These are phyloP conservation scores for Ctenosaura bakeri DNA, from an alignment of 2,797 vertebrate genomes.

Conservation along the genomic window DNA sequence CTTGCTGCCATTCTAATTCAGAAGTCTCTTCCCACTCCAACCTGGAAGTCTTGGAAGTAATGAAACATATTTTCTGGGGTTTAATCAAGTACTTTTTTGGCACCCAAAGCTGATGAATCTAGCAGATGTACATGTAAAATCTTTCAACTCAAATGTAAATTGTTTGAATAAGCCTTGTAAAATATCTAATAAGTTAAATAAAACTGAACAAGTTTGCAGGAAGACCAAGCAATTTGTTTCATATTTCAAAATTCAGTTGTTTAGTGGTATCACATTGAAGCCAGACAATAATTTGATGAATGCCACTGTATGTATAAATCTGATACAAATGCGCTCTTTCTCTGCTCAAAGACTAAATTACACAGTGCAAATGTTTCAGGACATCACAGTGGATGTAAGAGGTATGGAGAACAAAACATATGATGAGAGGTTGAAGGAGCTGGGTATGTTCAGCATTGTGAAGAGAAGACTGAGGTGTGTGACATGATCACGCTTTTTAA, in stretches of 20 bases:
- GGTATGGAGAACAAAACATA: too few species aligned
- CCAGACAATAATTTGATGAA: neutral
- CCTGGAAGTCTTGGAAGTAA: too few species aligned
- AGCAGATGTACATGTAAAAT: neutral
- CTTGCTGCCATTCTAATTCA: too few species aligned
- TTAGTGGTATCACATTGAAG: neutral
- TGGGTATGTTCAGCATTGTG: too few species aligned
- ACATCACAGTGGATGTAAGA: neutral
- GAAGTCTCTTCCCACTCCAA: too few species aligned
- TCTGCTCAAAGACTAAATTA: neutral
- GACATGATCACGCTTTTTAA: too few species aligned
- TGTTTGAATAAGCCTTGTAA: neutral
- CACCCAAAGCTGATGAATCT: neutral
- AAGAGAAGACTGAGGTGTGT: too few species aligned
- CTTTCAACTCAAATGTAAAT: neutral
- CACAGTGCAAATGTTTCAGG: neutral
- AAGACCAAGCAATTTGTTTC: neutral
- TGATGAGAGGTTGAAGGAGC: too few species aligned
- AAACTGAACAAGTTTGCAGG: neutral
- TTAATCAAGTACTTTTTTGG: neutral
- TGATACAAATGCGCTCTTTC: neutral
- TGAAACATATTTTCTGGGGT: neutral
- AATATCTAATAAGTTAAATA: neutral
- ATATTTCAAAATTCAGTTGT: neutral
- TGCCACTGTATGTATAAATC: neutral